Conservation (phyloP, 2,888 invertebrate species). For the Autographa pulchrina region DNA sequence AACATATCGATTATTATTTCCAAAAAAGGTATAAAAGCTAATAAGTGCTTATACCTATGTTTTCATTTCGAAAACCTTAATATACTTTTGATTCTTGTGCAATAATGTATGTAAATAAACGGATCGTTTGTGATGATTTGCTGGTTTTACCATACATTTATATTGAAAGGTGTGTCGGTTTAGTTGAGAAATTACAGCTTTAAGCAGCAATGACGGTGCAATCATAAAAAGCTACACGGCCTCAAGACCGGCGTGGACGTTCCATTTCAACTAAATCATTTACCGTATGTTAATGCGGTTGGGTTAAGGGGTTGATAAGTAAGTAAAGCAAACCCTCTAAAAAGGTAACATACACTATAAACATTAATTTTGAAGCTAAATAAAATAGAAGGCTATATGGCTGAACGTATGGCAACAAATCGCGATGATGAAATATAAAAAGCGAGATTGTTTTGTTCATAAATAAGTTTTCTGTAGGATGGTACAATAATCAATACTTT, state of each 20-base stretch:
- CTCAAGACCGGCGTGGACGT: conserved; percentile 56
- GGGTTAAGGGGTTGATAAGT: conserved; percentile 63
- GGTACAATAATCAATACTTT: too few species aligned
- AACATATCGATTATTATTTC: conserved; percentile 7
- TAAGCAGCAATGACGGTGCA: conserved; percentile 59
- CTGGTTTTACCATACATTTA: conserved; percentile 41
- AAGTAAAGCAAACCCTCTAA: conserved; percentile 34
- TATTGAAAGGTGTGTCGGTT: conserved; percentile 58
- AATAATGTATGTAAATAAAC: conserved; percentile 21
- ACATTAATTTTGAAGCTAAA: neutral
- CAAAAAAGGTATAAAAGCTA: neutral
- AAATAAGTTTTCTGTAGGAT: too few species aligned
- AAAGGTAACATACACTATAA: conserved; percentile 19
- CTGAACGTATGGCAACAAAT: too few species aligned
- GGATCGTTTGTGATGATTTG: conserved; percentile 48
- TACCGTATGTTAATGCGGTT: conserved; percentile 59
- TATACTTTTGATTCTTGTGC: conserved; percentile 11
- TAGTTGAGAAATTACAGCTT: conserved; percentile 62
- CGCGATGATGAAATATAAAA: too few species aligned
- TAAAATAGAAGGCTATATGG: too few species aligned
- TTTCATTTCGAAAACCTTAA: conserved; percentile 16
- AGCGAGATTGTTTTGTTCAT: too few species aligned
- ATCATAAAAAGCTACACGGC: conserved; percentile 61
- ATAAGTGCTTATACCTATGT: conserved; percentile 14
- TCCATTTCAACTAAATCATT: conserved; percentile 64